Percentiles rank a stretch among this genome's conserved stretches.
Evolutionary conservation across 2,113 vertebrate genomes (phyloP).

Genomic region (Myrmecobius fasciatus): DNA sequence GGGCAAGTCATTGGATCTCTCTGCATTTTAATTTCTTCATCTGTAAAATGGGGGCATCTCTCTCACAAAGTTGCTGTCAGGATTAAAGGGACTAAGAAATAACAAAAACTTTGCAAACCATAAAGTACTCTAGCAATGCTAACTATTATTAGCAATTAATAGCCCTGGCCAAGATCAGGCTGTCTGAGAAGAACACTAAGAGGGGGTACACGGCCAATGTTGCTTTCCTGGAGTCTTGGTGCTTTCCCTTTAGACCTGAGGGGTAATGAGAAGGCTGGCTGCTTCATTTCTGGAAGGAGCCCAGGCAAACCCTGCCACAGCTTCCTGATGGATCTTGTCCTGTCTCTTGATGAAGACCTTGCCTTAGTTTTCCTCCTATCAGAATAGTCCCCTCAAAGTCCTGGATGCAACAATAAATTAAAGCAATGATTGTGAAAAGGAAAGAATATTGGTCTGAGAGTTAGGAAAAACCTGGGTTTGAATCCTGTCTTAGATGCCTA

Average conservation of each 20-base stretch:
- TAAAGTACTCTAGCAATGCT: background rate
- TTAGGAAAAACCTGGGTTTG: background rate
- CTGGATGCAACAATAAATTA: background rate
- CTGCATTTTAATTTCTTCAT: background rate
- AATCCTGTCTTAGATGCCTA: background rate
- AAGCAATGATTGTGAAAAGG: background rate
- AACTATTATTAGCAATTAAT: background rate
- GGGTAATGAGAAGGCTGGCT: background rate
- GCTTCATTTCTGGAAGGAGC: constrained; percentile 56
- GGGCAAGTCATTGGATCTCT: background rate
- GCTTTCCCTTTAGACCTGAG: background rate
- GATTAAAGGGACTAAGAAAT: background rate
- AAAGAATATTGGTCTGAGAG: background rate
- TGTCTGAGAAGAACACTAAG: constrained; percentile 62
- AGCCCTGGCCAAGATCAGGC: constrained; percentile 38
- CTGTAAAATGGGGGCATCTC: background rate
- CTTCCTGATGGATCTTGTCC: constrained; percentile 23
- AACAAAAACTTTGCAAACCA: background rate
- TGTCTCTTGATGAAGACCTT: background rate
- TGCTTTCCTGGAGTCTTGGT: constrained; percentile 20
- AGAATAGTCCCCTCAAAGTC: background rate
- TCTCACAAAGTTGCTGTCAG: background rate
- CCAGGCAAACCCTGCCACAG: constrained; percentile 24
- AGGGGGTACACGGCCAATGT: constrained; percentile 67
- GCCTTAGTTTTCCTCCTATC: background rate